phyloP scores from a whole-genome alignment of 2,113 vertebrate genomes.

The Caranx melampygus region DNA sequence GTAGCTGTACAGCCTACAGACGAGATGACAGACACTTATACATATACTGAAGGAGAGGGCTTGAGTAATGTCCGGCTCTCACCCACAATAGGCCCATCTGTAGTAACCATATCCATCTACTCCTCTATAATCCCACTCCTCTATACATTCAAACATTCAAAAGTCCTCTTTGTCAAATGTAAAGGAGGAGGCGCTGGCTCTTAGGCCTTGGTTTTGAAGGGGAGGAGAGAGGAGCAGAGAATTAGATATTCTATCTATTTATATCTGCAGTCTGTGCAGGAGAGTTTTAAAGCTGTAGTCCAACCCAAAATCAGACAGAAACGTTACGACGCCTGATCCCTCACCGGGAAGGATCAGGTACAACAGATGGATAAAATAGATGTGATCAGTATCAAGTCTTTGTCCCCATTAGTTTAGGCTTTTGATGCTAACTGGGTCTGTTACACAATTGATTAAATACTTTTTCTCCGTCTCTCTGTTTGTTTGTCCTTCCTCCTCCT shows the following conservation, averaged over 20 bases:
- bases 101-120: slow-evolving; percentile 7
- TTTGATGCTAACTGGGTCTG: slow-evolving; percentile 34
- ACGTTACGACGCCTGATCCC: slow-evolving; percentile 28
- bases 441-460: slow-evolving; percentile 29
- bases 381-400: background rate
- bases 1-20: slow-evolving; percentile 9
- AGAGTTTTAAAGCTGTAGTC: slow-evolving; percentile 40
- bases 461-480: background rate
- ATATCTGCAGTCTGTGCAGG: slow-evolving; percentile 34
- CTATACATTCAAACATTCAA: background rate
- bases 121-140: slow-evolving; percentile 12
- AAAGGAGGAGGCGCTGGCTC: background rate
- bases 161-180: slow-evolving; percentile 8
- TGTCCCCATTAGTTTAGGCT: slow-evolving; percentile 30
- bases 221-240: slow-evolving; percentile 13
- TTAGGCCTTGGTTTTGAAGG: background rate
- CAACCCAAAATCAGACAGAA: slow-evolving; percentile 25
- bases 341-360: slow-evolving; percentile 26
- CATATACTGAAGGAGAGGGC: slow-evolving; percentile 10
- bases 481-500: slow-evolving; percentile 1
- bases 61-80: slow-evolving; percentile 8
- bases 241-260: slow-evolving; percentile 62
- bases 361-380: slow-evolving; percentile 31
- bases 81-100: background rate
- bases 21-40: slow-evolving; percentile 3